phyloP scores from a whole-genome alignment of 2,113 vertebrate genomes.

The Oncorhynchus gorbuscha region DNA sequence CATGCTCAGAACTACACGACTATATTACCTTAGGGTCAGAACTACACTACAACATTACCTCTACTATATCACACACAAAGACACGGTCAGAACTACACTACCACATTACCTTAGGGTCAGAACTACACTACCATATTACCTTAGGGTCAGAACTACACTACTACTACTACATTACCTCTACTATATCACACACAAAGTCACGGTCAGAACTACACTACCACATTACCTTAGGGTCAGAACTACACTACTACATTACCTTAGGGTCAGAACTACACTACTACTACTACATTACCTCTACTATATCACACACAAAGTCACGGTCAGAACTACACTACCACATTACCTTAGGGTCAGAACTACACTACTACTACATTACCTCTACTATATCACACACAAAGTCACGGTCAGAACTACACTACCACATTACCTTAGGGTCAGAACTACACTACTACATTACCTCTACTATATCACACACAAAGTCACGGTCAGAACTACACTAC shows the following conservation, averaged over 20 bases:
- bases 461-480: background rate
- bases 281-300: background rate
- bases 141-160: too few relatives aligned
- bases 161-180: background rate
- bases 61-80: constrained; percentile 85
- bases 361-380: background rate
- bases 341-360: background rate
- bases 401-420: constrained; percentile 77
- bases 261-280: too few relatives aligned
- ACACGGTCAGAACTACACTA: constrained; percentile 81
- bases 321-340: background rate
- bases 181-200: too few relatives aligned
- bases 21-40: constrained; percentile 28
- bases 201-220: too few relatives aligned
- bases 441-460: background rate
- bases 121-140: too few relatives aligned
- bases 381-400: constrained; percentile 76
- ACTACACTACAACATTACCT: background rate
- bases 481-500: constrained; percentile 69
- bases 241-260: too few relatives aligned
- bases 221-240: constrained; percentile 59
- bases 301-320: background rate
- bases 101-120: too few relatives aligned
- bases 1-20: constrained; percentile 35
- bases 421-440: too few relatives aligned